Base-by-base conservation (phyloP, 1,140 invertebrate species). In the Drosophila asahinai region DNA sequence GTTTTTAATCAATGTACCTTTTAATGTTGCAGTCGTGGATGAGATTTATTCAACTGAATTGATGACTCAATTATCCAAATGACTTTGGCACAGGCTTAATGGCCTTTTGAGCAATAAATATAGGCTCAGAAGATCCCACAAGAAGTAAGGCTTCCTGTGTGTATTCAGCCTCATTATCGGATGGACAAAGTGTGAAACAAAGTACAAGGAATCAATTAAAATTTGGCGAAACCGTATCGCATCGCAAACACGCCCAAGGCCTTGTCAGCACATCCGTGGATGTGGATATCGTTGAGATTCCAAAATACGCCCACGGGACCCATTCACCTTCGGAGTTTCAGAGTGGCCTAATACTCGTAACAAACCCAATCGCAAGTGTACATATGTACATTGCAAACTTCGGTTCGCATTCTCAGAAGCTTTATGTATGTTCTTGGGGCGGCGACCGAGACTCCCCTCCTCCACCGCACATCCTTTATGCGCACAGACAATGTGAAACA, bases 171-270 rank as follows among this genome's bases (percentile, higher is more conserved):
- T 74, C 71, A 87, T 86, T 86, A 86, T 76, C 54, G 55, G 55
- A n/a, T 59, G 68, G 66, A 70, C 57, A 77, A 59, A 77, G 42
- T 71, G 54, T n/a, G 55, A 49, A n/a, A 27, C 48, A 49, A 48
- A 48, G 54, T 59, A 62, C 43, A 67, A 9, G 65, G 73, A 86
- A 86, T 86, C 83, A 86, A 87, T 87, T 87, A 86, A 83, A 86
- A 70, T 72, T 57, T 65, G 27, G 52, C 51, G 74, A 81, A 80
- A 14, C 38, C 36, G 33, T 22, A 55, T 82, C 55, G 68, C 49
- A 82, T 42, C 49, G 59, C 49, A 66, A 83, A 48, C 64, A 61
- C 19, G 54, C 55, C 63, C 73, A 77, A 45, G 57, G 57, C 33
- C 45, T 48, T 61, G 55, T 67, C 59, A 72, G 70, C 77, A 87